Percentiles rank a stretch among this genome's conserved stretches.
phyloP scores from a whole-genome alignment of 2,113 vertebrate species.

The Poecilia latipinna region DNA sequence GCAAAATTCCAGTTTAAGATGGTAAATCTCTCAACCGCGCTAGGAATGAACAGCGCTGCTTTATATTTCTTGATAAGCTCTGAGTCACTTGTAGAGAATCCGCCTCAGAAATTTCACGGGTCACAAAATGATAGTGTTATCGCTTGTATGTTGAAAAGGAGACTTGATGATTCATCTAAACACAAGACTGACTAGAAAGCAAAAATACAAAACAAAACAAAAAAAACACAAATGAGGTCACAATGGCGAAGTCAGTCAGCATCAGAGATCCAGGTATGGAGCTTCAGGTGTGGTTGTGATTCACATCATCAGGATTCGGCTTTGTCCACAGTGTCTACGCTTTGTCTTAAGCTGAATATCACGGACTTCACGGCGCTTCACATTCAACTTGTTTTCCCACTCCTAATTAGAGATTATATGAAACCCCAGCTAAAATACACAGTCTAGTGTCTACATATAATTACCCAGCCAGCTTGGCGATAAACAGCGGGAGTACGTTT shows the following conservation, averaged over 20 bases:
- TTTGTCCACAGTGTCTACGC: background rate
- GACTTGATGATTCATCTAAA: conserved; percentile 20
- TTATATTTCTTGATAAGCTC: conserved; percentile 34
- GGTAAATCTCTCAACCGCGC: conserved; percentile 25
- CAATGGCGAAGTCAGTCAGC: conserved; percentile 38
- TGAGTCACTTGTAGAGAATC: conserved; percentile 30
- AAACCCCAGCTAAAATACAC: conserved; percentile 38
- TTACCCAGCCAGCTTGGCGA: conserved; percentile 20
- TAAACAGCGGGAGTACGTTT: conserved; percentile 28
- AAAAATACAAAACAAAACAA: background rate
- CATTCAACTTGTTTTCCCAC: conserved; percentile 11
- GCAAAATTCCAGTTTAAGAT: conserved; percentile 14
- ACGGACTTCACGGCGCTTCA: background rate
- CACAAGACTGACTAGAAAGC: conserved; percentile 2
- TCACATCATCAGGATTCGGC: conserved; percentile 22
- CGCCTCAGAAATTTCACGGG: conserved; percentile 28
- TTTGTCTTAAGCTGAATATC: conserved; percentile 2
- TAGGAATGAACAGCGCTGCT: conserved; percentile 26
- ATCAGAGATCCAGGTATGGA: conserved; percentile 36
- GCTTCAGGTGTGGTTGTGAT: conserved; percentile 34
- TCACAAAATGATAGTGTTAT: conserved; percentile 38
- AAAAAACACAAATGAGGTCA: conserved; percentile 5
- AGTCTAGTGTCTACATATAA: conserved; percentile 40
- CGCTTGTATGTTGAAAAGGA: conserved; percentile 8
- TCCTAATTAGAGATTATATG: conserved; percentile 54